Percentiles rank a stretch among this genome's conserved stretches.
Conservation (phyloP, 2,888 invertebrate genomes). For the Epiblema foenella region DNA sequence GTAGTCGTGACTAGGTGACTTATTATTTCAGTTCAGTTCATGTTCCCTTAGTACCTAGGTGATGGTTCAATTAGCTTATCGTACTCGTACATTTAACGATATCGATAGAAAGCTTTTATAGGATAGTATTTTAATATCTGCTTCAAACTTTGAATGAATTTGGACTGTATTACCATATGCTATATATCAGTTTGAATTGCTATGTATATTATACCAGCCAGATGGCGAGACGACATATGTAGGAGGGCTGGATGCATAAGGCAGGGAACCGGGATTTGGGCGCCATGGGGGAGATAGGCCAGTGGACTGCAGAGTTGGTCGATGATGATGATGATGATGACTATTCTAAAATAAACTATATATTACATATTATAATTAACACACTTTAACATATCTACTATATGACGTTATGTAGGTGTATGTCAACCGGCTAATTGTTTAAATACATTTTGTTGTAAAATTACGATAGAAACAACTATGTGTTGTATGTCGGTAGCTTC, state of each 20-base stretch:
- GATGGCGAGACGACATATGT: no score
- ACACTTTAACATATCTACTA: no score
- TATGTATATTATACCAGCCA: no score
- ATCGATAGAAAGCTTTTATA: neutral
- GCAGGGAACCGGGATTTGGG: no score
- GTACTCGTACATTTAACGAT: neutral
- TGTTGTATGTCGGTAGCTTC: neutral
- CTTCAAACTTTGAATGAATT: neutral
- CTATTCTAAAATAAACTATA: no score
- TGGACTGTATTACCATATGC: neutral
- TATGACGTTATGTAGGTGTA: no score
- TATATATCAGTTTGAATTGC: no score
- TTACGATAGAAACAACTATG: neutral
- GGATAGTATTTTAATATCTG: neutral
- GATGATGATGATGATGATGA: no score
- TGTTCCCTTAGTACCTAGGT: neutral
- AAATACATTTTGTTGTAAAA: neutral
- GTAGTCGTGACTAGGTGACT: constrained; percentile 8
- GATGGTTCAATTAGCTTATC: neutral
- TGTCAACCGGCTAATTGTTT: neutral
- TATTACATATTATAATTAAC: no score
- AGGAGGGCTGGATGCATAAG: no score
- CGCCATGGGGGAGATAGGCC: no score
- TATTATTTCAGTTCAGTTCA: neutral
- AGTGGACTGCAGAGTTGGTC: no score